Evolutionary conservation across 37 sponge, comb jelly and placozoan species (phyloP).

Genomic region (Axinella damicornis): DNA sequence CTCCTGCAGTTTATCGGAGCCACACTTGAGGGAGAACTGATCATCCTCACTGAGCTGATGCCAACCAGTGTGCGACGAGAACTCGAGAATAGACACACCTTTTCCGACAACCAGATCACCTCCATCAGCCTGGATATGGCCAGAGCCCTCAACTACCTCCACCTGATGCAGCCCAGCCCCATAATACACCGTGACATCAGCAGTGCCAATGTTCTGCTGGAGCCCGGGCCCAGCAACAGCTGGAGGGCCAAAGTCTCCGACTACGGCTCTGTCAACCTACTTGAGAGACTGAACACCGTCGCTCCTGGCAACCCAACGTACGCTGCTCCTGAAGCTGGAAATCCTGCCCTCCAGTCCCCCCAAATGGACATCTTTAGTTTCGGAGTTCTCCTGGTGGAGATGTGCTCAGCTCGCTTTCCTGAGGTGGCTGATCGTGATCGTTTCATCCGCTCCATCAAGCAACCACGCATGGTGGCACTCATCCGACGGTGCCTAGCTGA

Average conservation of each 20-base stretch:
- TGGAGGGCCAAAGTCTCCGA: conserved; percentile 82
- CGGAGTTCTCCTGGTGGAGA: conserved; percentile 47
- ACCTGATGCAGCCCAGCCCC: conserved; percentile 63
- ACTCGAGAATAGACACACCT: background rate
- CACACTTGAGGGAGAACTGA: background rate
- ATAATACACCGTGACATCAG: conserved; percentile 85
- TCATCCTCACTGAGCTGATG: conserved; percentile 47
- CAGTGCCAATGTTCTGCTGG: conserved; percentile 75
- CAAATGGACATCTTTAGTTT: conserved; percentile 39
- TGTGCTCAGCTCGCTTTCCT: conserved; percentile 16
- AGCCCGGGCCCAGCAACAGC: conserved; percentile 9
- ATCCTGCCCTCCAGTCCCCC: conserved; percentile 29
- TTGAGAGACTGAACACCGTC: background rate
- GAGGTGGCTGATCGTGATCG: background rate
- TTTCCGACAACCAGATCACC: conserved; percentile 21
- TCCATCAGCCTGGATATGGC: conserved; percentile 51
- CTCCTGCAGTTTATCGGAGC: conserved; percentile 47
- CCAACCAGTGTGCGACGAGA: conserved; percentile 4
- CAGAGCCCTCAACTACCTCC: conserved; percentile 75
- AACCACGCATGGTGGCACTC: background rate
- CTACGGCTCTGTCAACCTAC: conserved; percentile 74
- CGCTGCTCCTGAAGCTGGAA: conserved; percentile 44
- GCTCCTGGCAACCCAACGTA: conserved; percentile 4
- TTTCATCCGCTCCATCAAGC: background rate
- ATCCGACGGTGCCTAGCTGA: conserved; percentile 7